Evolutionary conservation across 2,888 invertebrate genomes (phyloP), one percentile per base, ranked within the genome.

Genomic region (Phortica magna): DNA sequence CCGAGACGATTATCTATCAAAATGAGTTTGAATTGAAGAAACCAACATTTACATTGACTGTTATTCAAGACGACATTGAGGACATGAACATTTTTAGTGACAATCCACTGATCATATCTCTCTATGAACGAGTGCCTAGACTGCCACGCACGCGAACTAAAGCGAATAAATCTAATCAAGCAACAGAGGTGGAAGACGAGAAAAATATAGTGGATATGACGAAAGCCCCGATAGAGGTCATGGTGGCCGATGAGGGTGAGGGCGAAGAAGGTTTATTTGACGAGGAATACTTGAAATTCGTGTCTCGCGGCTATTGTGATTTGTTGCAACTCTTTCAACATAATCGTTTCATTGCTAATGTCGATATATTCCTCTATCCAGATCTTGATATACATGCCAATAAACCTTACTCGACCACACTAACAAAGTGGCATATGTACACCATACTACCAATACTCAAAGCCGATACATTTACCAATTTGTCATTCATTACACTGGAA

Each of bases 361-460:
- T 84, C 1, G 74, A 76, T 0, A 74, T 85, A 7, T 77, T 75
- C 48, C 74, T 86, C 5, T 84, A 86, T 64, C 85, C 86, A 7
- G 68, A 78, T 9, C 82, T 83, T n/a, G 31, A 72, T 3, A 65
- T 70, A 31, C 0, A 6, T 0, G 73, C 76, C 1, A 64, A 53
- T 6, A 7, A 17, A 10, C 2, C 19, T 1, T 43, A 68, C 9
- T 17, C 7, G 12, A 80, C 86, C 1, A 75, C 85, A 0, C 73
- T 73, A 22, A 81, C 78, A 5, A 22, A 77, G 0, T 90, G 90
- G 90, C 83, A 88, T 65, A 84, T 90, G 80, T 90, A 90, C 77
- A 86, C 90, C 1, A 80, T 90, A 10, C 73, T 90, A 73, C 90
- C 90, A 4, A 71, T 88, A 0, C 77, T 90, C 9, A 89, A 88